phyloP scores from a whole-genome alignment of 2,888 invertebrate species.

The Adineta ricciae region DNA sequence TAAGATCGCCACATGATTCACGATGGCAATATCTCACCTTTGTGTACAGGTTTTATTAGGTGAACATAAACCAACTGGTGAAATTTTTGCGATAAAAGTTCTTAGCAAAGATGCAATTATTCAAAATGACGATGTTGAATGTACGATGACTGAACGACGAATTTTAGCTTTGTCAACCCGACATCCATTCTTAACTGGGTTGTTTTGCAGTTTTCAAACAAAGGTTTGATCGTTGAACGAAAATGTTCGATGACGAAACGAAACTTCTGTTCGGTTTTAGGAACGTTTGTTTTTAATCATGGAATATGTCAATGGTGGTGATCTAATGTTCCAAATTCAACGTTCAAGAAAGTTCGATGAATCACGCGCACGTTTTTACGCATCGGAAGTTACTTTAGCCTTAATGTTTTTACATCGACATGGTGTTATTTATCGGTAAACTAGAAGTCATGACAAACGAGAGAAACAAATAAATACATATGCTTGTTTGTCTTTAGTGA shows the following conservation, averaged over 20 bases:
- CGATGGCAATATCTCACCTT: neutral
- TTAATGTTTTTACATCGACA: slow-evolving; percentile 89
- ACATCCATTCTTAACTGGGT: slow-evolving; percentile 91
- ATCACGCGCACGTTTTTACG: slow-evolving; percentile 82
- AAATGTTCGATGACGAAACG: neutral
- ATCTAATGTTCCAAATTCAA: slow-evolving; percentile 96
- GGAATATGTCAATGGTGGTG: slow-evolving; percentile 55
- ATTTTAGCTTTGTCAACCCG: slow-evolving; percentile 90
- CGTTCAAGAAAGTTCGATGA: slow-evolving; percentile 94
- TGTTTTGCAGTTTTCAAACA: slow-evolving; percentile 94
- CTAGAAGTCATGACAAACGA: neutral
- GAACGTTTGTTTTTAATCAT: slow-evolving; percentile 75
- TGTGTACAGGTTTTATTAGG: slow-evolving; percentile 76
- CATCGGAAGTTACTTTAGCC: slow-evolving; percentile 93
- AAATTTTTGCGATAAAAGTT: slow-evolving; percentile 64
- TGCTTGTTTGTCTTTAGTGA: slow-evolving; percentile 66
- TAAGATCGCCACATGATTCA: slow-evolving; percentile 35
- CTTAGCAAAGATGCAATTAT: slow-evolving; percentile 94
- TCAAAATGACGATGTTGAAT: slow-evolving; percentile 97
- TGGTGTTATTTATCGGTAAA: slow-evolving; percentile 78
- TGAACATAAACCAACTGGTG: slow-evolving; percentile 80
- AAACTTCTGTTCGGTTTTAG: slow-evolving; percentile 42
- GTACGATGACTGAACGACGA: slow-evolving; percentile 94
- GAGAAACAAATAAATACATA: neutral
- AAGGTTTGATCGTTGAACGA: slow-evolving; percentile 52